These are phyloP conservation scores for Bombus superbus DNA, from an alignment of 1,140 invertebrate genomes.

Conservation along the genomic window DNA sequence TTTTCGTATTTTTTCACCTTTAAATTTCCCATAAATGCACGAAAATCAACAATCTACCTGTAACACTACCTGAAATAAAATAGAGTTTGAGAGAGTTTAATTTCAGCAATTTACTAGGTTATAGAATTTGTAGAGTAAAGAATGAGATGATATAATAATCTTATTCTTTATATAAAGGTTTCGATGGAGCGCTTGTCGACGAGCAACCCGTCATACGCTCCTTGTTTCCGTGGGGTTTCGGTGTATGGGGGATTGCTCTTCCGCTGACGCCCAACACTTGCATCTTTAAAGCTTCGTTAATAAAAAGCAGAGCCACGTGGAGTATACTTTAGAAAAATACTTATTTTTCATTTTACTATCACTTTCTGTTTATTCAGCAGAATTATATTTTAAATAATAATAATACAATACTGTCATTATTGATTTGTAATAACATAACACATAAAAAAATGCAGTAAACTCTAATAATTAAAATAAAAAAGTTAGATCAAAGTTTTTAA, in stretches of 20 bases:
- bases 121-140: no score
- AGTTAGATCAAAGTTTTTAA: no score
- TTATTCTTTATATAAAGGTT: constrained; percentile 1
- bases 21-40: background rate
- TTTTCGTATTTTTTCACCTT: background rate
- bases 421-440: background rate
- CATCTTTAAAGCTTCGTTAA: background rate
- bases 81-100: no score
- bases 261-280: background rate
- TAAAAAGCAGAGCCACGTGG: background rate
- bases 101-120: no score
- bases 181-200: background rate
- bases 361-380: background rate
- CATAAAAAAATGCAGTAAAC: background rate
- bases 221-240: background rate
- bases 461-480: background rate
- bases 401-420: no score
- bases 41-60: no score
- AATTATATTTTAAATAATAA: background rate
- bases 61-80: no score
- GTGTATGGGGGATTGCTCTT: background rate
- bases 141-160: background rate
- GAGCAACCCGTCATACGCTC: background rate
- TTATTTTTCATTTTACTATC: background rate
- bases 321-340: background rate